A percentile compares a stretch with the other conserved stretches of the same genome.
phyloP scores from a whole-genome alignment of 30 jellyfish, hydroid and myxozoan species.

The Hydractinia echinata region DNA sequence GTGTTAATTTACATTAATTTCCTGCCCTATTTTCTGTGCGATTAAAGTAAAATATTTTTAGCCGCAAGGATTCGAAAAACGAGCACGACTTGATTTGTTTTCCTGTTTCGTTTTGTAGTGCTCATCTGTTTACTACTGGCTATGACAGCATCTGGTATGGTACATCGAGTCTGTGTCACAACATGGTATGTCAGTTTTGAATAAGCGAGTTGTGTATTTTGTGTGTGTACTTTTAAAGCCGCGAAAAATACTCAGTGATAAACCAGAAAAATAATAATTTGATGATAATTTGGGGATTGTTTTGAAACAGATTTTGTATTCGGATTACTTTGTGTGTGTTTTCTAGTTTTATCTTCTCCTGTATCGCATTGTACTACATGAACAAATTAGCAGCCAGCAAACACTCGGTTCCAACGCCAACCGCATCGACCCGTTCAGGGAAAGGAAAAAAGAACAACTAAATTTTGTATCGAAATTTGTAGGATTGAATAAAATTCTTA shows the following conservation, averaged over 20 bases:
- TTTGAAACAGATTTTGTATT: not conserved
- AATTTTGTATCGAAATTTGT: not conserved
- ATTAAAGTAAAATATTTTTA: too few species aligned
- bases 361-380: constrained; percentile 82
- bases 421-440: not conserved
- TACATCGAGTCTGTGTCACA: constrained; percentile 92
- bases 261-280: not conserved
- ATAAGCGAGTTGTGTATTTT: not conserved
- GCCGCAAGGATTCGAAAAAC: too few species aligned
- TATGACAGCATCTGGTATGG: constrained; percentile 91
- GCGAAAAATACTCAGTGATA: not conserved
- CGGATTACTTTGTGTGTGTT: not conserved
- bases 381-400: constrained; percentile 63
- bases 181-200: constrained; percentile 55
- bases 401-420: constrained; percentile 46
- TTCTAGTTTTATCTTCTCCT: constrained; percentile 43
- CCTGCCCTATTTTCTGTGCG: too few species aligned
- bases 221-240: not conserved
- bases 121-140: constrained; percentile 52
- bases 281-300: not conserved
- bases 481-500: too few species aligned
- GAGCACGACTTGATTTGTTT: too few species aligned
- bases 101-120: constrained; percentile 29
- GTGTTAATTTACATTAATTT: too few species aligned
- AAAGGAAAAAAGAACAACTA: constrained; percentile 39